Percentiles rank a stretch among this genome's conserved stretches.
Conservation (phyloP, 2,888 invertebrate species). For the Antheraea assamensis region DNA sequence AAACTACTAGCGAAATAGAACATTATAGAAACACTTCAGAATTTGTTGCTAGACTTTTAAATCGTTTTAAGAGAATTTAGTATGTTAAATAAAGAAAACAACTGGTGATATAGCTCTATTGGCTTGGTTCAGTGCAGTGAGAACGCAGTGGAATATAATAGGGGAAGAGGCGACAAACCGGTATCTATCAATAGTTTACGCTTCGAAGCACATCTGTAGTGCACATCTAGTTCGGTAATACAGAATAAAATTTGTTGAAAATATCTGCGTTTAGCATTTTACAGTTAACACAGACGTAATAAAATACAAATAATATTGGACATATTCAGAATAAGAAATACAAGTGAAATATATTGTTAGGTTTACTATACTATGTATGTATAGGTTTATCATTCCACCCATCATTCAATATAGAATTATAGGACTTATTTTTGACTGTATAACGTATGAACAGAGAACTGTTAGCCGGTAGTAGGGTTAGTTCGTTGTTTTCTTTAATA, state of each 20-base stretch:
- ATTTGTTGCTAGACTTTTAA: not conserved
- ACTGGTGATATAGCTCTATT: constrained; percentile 8
- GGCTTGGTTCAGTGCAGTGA: constrained; percentile 1
- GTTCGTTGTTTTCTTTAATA: too few relatives aligned
- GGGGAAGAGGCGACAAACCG: constrained; percentile 29
- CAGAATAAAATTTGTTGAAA: not conserved
- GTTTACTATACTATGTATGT: too few relatives aligned
- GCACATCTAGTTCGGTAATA: not conserved
- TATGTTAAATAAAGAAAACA: constrained; percentile 12
- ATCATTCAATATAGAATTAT: too few relatives aligned
- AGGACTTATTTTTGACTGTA: too few relatives aligned
- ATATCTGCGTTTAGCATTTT: not conserved
- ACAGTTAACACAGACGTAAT: too few relatives aligned
- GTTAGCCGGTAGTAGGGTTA: too few relatives aligned
- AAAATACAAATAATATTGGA: too few relatives aligned
- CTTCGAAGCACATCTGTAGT: constrained; percentile 28
- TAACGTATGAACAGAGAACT: too few relatives aligned
- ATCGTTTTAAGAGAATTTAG: constrained; percentile 5
- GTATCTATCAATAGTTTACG: constrained; percentile 39
- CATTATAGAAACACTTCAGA: not conserved
- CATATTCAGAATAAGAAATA: too few relatives aligned
- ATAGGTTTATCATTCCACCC: too few relatives aligned
- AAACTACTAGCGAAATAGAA: not conserved
- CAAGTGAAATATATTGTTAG: too few relatives aligned
- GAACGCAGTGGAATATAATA: constrained; percentile 33